Evolutionary conservation across 1,140 invertebrate genomes (phyloP).

Genomic region (Rhopalosiphum padi): DNA sequence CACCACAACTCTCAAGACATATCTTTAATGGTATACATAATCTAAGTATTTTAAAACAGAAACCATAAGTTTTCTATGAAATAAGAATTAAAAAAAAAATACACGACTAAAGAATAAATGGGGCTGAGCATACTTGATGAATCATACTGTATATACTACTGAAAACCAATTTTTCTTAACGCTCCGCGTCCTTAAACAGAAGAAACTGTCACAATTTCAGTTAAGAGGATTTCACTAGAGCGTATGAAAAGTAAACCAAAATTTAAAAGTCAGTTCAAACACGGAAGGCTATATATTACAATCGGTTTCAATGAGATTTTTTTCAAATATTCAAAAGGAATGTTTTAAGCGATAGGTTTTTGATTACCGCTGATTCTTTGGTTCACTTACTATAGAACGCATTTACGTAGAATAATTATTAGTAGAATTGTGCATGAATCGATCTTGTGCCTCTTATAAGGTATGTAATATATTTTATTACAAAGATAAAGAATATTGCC

Average conservation of each 20-base stretch:
- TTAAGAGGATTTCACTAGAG: not conserved
- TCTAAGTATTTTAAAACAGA: not conserved
- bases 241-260: not conserved
- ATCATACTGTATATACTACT: not conserved
- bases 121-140: not conserved
- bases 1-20: too few species aligned
- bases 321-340: not conserved
- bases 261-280: not conserved
- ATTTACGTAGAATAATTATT: slow-evolving; percentile 3
- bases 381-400: not conserved
- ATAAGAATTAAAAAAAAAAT: not conserved
- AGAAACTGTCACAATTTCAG: not conserved
- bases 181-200: not conserved
- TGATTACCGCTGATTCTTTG: not conserved
- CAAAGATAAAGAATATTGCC: not conserved
- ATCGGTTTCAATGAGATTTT: not conserved
- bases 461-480: not conserved
- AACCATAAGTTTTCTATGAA: not conserved
- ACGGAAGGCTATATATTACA: not conserved
- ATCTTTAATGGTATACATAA: too few species aligned
- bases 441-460: not conserved
- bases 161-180: not conserved
- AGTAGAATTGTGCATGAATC: not conserved
- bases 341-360: not conserved
- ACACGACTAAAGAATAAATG: not conserved